phyloP scores from a whole-genome alignment of 2,888 invertebrate species.

The Pachliopta kotzebuea region DNA sequence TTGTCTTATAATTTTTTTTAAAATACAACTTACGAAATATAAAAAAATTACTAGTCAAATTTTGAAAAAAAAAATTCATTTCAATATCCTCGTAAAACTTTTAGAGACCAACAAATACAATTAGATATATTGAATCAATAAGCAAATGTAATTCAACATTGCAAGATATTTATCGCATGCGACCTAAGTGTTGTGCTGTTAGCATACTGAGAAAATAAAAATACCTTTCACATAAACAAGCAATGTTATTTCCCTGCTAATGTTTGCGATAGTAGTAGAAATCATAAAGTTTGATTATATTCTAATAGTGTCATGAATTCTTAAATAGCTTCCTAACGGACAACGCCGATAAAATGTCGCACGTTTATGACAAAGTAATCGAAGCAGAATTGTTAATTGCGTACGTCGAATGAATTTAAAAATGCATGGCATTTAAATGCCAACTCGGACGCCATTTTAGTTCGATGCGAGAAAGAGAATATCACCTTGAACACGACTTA shows the following conservation, averaged over 20 bases:
- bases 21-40: too few relatives aligned
- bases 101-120: too few relatives aligned
- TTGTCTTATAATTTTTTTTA: too few relatives aligned
- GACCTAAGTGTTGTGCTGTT: slow-evolving; percentile 18
- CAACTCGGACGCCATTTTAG: slow-evolving; percentile 75
- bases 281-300: slow-evolving; percentile 58
- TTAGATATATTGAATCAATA: neutral
- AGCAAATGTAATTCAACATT: slow-evolving; percentile 7
- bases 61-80: too few relatives aligned
- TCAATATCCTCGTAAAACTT: too few relatives aligned
- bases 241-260: slow-evolving; percentile 47
- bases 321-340: slow-evolving; percentile 62
- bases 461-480: slow-evolving; percentile 71
- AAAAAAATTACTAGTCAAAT: too few relatives aligned
- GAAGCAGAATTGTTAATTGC: slow-evolving; percentile 74
- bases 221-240: slow-evolving; percentile 52
- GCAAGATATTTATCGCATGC: slow-evolving; percentile 17
- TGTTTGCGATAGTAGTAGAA: slow-evolving; percentile 55
- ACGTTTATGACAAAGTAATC: slow-evolving; percentile 74
- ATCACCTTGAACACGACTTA: slow-evolving; percentile 78
- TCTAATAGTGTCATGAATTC: slow-evolving; percentile 54
- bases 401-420: slow-evolving; percentile 74
- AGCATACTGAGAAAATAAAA: slow-evolving; percentile 13
- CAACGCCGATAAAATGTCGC: slow-evolving; percentile 49
- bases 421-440: slow-evolving; percentile 80